Evolutionary conservation across 2,113 vertebrate species (phyloP).

Genomic region (Drymodes brunneopygia): DNA sequence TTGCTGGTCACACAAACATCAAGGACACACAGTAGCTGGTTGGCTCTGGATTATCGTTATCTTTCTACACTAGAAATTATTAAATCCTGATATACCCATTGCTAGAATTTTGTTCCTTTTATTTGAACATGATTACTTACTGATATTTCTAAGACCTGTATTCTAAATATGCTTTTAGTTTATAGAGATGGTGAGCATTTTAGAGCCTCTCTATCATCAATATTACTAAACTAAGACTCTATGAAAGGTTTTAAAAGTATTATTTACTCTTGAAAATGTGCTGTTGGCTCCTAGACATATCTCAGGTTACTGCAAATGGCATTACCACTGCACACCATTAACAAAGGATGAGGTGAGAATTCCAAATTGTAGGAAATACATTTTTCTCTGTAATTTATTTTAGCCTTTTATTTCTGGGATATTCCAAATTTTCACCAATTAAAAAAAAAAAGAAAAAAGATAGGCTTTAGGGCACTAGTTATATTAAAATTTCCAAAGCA

Average conservation of each 20-base stretch:
- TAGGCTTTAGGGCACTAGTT: background rate
- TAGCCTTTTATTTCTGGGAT: background rate
- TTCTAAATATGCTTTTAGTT: background rate
- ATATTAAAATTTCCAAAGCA: background rate
- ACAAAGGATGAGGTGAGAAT: background rate
- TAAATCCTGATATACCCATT: background rate
- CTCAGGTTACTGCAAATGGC: background rate
- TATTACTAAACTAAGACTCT: background rate
- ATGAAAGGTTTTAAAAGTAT: background rate
- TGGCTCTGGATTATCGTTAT: background rate
- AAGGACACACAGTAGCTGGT: accelerated
- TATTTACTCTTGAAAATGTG: background rate
- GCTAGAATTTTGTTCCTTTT: background rate
- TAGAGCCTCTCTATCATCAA: background rate
- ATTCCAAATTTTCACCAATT: background rate
- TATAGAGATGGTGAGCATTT: background rate
- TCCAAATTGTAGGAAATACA: background rate
- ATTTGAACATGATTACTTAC: background rate
- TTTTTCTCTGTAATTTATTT: background rate
- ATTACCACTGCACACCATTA: background rate
- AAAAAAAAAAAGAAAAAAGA: background rate
- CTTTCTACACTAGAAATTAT: background rate
- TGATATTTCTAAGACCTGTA: background rate
- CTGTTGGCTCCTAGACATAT: background rate
- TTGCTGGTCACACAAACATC: background rate